Base-by-base conservation (phyloP, 2,888 invertebrate genomes). In the Sceliomorpha sp. region DNA sequence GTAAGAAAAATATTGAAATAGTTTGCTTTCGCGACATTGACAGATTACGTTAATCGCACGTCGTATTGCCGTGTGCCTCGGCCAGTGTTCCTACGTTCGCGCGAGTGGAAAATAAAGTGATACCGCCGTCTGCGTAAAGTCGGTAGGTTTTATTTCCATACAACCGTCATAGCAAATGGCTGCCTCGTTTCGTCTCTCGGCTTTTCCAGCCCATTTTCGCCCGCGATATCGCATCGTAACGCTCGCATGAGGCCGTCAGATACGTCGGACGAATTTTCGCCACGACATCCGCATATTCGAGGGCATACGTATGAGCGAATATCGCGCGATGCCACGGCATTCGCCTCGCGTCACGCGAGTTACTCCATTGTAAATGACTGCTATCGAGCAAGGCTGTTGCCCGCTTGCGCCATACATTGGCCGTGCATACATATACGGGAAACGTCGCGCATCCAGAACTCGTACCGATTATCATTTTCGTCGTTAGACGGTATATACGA, bases 1-100 rank as follows among this genome's bases (percentile, higher is more conserved):
- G 91, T 91, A 91, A 91, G 91, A 90, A 90, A 85, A 85, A 89
- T 53, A 55, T 83, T 89, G 88, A 89, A 90, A 89, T 90, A 90
- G 90, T 89, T 89, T 88, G 86, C 82, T 85, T 87, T 83, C 81
- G 85, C 86, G 82, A 85, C 78, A 87, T 89, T 90, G 90, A 90
- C 90, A 91, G 85, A 89, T 82, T 85, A 80, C 84, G 68, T 66
- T 68, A 75, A 69, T 48, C 69, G 58, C 20, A 36, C 17, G 42
- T 24, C 37, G 29, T 7, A 10, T 27, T 15, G 40, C 34, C 13
- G 9, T 17, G 47, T 40, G 50, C 9, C 14, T 26, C 7, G 15
- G 31, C 13, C 29, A 37, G 12, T 14, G 24, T 13, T 12, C 12
- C 31, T n/a, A 10, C 5, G 31, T 15, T 13, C 12, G 8, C 44